Base-by-base conservation (phyloP, 2,797 vertebrate genomes). In the Uromys caudimaculatus region DNA sequence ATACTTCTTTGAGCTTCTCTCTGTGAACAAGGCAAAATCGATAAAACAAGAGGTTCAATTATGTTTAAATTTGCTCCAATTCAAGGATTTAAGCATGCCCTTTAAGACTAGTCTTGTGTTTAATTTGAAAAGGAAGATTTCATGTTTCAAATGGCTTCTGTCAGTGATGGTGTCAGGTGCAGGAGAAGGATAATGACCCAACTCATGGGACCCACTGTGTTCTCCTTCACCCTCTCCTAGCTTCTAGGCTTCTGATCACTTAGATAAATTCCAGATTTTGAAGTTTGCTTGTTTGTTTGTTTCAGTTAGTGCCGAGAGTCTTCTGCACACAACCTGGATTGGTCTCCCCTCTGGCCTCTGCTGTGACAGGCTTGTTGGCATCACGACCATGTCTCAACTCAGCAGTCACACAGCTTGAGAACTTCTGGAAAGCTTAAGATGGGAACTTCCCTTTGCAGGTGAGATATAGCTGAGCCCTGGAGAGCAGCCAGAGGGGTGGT, bases 11-110 rank as follows among this genome's bases (percentile, higher is more conserved):
- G n/a, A 91, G 54, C 44, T 12, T 62, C 3, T 23, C 62, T 6
- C 35, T 89, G 35, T 93, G 76, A 76, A 44, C 73, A 93, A n/a
- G 13, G 58, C 29, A 92, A 94, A 94, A 82, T 56, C 35, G 89
- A 90, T 83, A 96, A 84, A 60, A 38, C 17, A 29, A 29, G 91
- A 93, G 14, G 77, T 35, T 4, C 67, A 44, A 91, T 76, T 84
- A 76, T 10, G 21, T 64, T 93, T 91, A 91, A 92, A 58, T 96
- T 69, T 77, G 92, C 52, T 91, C 41, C 38, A 27, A 9, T 77
- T 41, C 60, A 86, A 44, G 47, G 83, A 91, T 54, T 81, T 71
- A 90, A 82, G 41, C 10, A 91, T 17, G 64, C 32, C 24, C 60
- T 94, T 95, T 16, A 84, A 67, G n/a, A 94, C 79, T 2, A 77